phyloP scores from a whole-genome alignment of 2,888 invertebrate species.

The Aporophyla lueneburgensis region DNA sequence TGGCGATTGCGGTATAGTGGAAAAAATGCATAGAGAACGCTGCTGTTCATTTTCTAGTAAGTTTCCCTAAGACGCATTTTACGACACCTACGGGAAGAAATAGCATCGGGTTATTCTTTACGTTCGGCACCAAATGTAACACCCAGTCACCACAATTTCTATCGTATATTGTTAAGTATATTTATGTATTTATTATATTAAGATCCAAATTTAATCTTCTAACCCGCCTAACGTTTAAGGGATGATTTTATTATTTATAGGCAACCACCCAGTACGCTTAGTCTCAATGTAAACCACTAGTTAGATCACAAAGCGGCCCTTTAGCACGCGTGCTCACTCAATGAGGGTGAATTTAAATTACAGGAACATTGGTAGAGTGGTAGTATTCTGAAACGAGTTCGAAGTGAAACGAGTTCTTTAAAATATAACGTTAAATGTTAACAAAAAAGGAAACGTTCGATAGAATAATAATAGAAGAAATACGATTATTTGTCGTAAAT shows the following conservation, averaged over 20 bases:
- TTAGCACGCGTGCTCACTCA: slow-evolving; percentile 38
- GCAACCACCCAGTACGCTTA: slow-evolving; percentile 10
- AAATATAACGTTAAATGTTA: background rate
- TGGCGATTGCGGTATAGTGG: too few relatives aligned
- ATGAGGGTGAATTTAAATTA: slow-evolving; percentile 32
- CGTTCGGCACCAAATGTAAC: too few relatives aligned
- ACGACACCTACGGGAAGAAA: too few relatives aligned
- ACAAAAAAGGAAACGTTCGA: too few relatives aligned
- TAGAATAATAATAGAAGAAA: too few relatives aligned
- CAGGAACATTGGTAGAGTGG: background rate
- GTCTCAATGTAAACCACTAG: slow-evolving; percentile 2
- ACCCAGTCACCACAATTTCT: too few relatives aligned
- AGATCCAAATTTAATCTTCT: slow-evolving; percentile 6
- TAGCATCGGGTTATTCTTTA: too few relatives aligned
- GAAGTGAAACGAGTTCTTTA: background rate
- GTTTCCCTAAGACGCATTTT: too few relatives aligned
- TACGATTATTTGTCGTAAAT: too few relatives aligned
- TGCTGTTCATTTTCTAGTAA: too few relatives aligned
- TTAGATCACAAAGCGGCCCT: slow-evolving; percentile 44
- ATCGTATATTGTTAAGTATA: too few relatives aligned
- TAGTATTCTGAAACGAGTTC: slow-evolving; percentile 33
- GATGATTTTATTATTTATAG: slow-evolving; percentile 1
- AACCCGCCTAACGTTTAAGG: background rate
- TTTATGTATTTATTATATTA: background rate
- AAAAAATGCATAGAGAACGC: too few relatives aligned